phyloP scores from a whole-genome alignment of 2,888 invertebrate species.

The Chrysotoxum bicinctum region DNA sequence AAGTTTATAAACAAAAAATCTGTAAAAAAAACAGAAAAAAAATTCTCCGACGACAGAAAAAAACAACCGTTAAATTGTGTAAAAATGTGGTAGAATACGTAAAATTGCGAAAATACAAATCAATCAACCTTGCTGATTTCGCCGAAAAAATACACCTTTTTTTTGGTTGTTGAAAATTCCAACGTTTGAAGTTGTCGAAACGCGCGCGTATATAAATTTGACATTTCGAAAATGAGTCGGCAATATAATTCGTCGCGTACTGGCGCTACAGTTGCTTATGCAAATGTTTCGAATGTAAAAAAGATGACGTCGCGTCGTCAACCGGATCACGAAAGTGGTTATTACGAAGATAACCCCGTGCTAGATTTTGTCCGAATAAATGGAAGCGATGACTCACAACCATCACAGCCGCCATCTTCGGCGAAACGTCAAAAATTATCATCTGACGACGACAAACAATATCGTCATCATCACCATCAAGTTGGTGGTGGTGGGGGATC shows the following conservation, averaged over 20 bases:
- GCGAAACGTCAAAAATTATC: constrained; percentile 73
- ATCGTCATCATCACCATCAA: constrained; percentile 16
- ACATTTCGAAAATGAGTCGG: constrained; percentile 52
- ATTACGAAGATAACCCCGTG: constrained; percentile 87
- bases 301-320: constrained; percentile 86
- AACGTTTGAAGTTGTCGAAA: constrained; percentile 26
- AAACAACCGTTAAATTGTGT: constrained; percentile 12
- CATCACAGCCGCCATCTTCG: constrained; percentile 34
- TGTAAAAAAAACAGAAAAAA: not conserved
- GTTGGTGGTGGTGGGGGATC: constrained; percentile 30
- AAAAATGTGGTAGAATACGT: constrained; percentile 51
- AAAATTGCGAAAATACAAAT: not conserved
- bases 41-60: not conserved
- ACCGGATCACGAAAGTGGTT: constrained; percentile 91
- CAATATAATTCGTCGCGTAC: constrained; percentile 55
- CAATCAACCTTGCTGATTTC: constrained; percentile 8
- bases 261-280: constrained; percentile 46
- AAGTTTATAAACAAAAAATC: not conserved
- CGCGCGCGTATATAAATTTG: constrained; percentile 23
- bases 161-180: not conserved
- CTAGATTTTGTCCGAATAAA: constrained; percentile 62
- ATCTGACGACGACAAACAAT: constrained; percentile 49
- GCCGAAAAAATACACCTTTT: not conserved
- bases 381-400: constrained; percentile 48
- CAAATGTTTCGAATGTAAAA: constrained; percentile 61